These are phyloP conservation scores for Corythoichthys intestinalis DNA, from an alignment of 2,113 vertebrate species.

Conservation along the genomic window DNA sequence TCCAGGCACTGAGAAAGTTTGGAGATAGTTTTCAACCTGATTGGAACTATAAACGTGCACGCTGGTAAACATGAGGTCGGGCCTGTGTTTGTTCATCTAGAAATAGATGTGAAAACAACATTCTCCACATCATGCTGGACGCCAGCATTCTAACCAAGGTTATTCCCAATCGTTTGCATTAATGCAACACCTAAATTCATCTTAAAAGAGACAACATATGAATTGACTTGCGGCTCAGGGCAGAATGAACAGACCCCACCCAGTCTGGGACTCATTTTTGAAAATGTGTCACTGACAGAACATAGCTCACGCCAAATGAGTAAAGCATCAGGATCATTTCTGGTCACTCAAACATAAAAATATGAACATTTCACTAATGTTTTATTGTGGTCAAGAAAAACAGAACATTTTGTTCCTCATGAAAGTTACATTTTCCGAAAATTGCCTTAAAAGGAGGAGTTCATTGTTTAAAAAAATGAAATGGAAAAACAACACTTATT, in stretches of 20 bases:
- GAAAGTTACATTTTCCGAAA: not conserved
- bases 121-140: conserved; percentile 33
- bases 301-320: not conserved
- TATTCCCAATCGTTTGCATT: conserved; percentile 51
- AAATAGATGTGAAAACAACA: conserved; percentile 63
- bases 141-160: conserved; percentile 32
- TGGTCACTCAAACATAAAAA: conserved; percentile 1
- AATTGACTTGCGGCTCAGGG: not conserved
- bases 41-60: conserved; percentile 44
- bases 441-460: not conserved
- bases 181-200: conserved; percentile 28
- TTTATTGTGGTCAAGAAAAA: not conserved
- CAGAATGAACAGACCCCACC: not conserved
- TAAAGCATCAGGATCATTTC: conserved; percentile 1
- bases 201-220: conserved; percentile 6
- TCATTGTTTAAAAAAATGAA: too few species aligned
- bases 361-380: not conserved
- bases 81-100: conserved; percentile 48
- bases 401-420: not conserved
- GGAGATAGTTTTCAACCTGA: conserved; percentile 53
- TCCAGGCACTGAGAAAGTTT: conserved; percentile 45
- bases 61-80: conserved; percentile 57
- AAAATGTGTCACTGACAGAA: conserved; percentile 3
- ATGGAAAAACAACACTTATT: too few species aligned
- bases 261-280: conserved; percentile 3